Evolutionary conservation across 2,888 invertebrate species (phyloP), one percentile per base, ranked within the genome.

Genomic region (Latheticus oryzae): DNA sequence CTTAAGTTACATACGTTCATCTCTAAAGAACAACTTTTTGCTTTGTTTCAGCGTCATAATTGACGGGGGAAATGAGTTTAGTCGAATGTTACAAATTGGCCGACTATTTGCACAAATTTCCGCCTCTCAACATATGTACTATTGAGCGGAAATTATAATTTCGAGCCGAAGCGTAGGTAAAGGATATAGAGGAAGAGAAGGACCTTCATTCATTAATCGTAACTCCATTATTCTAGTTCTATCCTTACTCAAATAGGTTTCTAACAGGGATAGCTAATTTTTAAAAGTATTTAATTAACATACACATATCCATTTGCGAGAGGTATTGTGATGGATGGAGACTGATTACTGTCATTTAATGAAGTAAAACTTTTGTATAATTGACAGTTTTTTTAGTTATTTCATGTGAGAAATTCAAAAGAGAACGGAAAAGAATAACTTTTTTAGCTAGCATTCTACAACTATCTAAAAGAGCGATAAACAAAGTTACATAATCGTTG

Each of bases 121-220:
- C 68, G 67, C 55, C 64, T 63, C 51, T 60, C 53, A 65, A 63
- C 68, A 64, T 62, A 63, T 66, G 66, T 64, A 66, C 66, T 64
- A 67, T 68, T 65, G 63, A 69, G 65, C 71, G 71, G 71, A 71
- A 71, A 71, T 71, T 71, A 71, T 71, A 68, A 71, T 69, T 69
- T 69, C 61, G 59, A 40, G 45, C 45, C 52, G 38, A 37, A 42
- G n/a, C n/a, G n/a, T n/a, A n/a, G n/a, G n/a, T n/a, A n/a, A n/a
- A n/a, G n/a, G n/a, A n/a, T n/a, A n/a, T n/a, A n/a, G n/a, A n/a
- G n/a, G n/a, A n/a, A 58, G 56, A 57, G 60, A 54, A 37, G 57
- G 45, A 55, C 50, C 50, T 57, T 50, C 53, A 55, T 58, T 64
- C 64, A 67, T 65, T 67, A 62, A 54, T 62, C 50, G 17, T 55